Evolutionary conservation across 2,113 vertebrate genomes (phyloP), one percentile per base, ranked within the genome.

Genomic region (Bombycilla garrulus): DNA sequence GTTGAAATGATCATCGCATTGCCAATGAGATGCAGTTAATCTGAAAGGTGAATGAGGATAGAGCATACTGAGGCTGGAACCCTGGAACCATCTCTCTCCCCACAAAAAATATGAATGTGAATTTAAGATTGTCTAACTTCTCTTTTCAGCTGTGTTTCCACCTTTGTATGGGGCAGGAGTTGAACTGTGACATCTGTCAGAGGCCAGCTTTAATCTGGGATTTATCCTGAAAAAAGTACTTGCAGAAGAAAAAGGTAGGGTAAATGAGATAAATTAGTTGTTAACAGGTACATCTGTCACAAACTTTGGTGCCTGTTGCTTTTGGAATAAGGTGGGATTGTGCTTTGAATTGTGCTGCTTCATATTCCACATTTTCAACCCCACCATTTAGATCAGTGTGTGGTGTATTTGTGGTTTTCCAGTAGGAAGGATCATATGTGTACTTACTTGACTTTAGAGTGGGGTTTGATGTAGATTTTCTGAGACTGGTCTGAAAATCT

Each of bases 241-340:
- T 79, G 33, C 40, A 22, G 40, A 86, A 47, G 45, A 62, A 84
- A 83, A 94, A 95, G 87, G 93, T 96, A 96, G 24, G 85, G 31
- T 47, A 58, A 88, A 84, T 48, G 36, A 65, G 11, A 58, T 57
- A 25, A 57, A 21, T 31, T 29, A 56, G 22, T 18, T 71, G 28
- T 38, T 80, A 82, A 33, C 5, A 47, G 44, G 18, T 11, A 44
- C 23, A 57, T 73, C 29, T 74, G 35, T 47, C 31, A 72, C 8
- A 19, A 33, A 56, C 56, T 50, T 65, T 70, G 22, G 19, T 90
- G 51, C 70, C 18, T 88, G 54, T 60, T 74, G 42, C 44, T 92
- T 40, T 62, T 40, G 50, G 51, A 83, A 54, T 70, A 66, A 69
- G 42, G 66, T 65, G 57, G 33, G 51, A 83, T 24, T 61, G 28